A percentile compares a stretch with the other conserved stretches of the same genome.
phyloP scores from a whole-genome alignment of 2,113 vertebrate species.

The Sorex fumeus region DNA sequence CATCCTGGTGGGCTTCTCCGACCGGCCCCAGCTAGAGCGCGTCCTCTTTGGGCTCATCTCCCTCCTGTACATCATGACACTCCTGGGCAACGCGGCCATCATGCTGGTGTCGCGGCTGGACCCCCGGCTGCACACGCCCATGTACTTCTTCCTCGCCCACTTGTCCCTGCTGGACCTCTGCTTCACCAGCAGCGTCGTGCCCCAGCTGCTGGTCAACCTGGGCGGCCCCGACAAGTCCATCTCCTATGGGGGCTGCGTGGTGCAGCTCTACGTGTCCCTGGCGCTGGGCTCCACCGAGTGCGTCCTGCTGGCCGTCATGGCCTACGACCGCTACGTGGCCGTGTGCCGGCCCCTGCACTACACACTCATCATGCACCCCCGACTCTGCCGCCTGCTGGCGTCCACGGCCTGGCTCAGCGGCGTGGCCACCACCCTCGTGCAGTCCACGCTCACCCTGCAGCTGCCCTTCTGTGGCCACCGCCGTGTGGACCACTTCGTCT shows the following conservation, averaged over 20 bases:
- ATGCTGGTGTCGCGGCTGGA: background rate
- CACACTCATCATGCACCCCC: background rate
- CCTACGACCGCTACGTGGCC: background rate
- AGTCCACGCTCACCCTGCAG: slow-evolving; percentile 64
- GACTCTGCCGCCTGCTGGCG: background rate
- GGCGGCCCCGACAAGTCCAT: background rate
- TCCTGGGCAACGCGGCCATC: background rate
- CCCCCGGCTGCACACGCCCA: slow-evolving; percentile 41
- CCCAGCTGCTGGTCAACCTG: slow-evolving; percentile 56
- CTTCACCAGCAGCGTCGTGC: background rate
- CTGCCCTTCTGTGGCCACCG: slow-evolving; percentile 62
- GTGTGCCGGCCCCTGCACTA: slow-evolving; percentile 15
- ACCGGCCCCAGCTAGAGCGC: background rate
- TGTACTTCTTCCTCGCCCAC: slow-evolving; percentile 71
- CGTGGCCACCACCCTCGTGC: slow-evolving; percentile 29
- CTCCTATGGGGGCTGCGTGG: slow-evolving; percentile 10
- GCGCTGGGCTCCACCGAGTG: slow-evolving; percentile 28
- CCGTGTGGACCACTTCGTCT: slow-evolving; percentile 55
- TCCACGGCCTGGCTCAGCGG: slow-evolving; percentile 45
- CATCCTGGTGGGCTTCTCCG: background rate
- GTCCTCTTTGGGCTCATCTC: background rate
- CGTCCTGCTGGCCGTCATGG: slow-evolving; percentile 22
- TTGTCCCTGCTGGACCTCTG: slow-evolving; percentile 60
- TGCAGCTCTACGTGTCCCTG: slow-evolving; percentile 44
- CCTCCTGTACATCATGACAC: background rate